phyloP scores from a whole-genome alignment of 1,140 invertebrate species.

The Homalodisca vitripennis region DNA sequence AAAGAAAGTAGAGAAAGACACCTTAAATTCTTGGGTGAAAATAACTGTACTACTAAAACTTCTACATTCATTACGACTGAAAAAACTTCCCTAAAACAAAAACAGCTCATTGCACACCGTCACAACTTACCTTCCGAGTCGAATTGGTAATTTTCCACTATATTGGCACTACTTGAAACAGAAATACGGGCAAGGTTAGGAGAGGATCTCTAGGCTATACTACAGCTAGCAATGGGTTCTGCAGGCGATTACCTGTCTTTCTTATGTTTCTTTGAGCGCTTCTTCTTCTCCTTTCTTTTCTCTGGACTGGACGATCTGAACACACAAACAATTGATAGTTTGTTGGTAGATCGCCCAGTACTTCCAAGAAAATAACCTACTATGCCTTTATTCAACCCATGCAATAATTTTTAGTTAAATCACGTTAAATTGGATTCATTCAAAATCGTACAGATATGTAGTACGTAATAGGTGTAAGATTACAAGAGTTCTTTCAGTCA shows the following conservation, averaged over 20 bases:
- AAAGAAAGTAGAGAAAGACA: no score
- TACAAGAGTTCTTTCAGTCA: no score
- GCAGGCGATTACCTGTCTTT: slow-evolving; percentile 40
- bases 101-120: background rate
- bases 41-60: no score
- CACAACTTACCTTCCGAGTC: slow-evolving; percentile 25
- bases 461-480: no score
- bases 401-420: no score
- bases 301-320: slow-evolving; percentile 39
- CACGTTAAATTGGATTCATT: no score
- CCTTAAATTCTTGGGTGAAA: no score
- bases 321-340: slow-evolving; percentile 29
- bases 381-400: no score
- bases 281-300: slow-evolving; percentile 41
- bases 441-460: no score
- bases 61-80: no score
- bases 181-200: slow-evolving; percentile 29
- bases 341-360: no score
- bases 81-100: background rate
- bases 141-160: background rate
- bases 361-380: no score
- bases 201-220: slow-evolving; percentile 9
- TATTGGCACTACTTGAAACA: slow-evolving; percentile 33
- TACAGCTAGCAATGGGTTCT: slow-evolving; percentile 1
- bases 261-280: slow-evolving; percentile 43